Evolutionary conservation across 1,140 invertebrate species (phyloP), one percentile per base, ranked within the genome.

Genomic region (Hormaphis cornu): DNA sequence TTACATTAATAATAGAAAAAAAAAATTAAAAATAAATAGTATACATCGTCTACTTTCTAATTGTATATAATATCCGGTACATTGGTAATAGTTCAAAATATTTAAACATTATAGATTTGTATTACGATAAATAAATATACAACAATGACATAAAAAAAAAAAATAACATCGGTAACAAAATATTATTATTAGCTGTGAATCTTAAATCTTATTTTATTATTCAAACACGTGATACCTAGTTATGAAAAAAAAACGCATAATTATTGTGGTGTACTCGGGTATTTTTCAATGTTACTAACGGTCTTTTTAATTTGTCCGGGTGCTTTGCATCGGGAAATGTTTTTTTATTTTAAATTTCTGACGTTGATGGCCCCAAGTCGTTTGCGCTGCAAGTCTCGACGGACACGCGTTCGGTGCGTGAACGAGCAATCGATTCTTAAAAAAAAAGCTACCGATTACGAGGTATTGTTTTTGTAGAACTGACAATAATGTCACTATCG

Each of bases 111-210:
- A 8, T 40, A 40, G 8, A n/a, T 46, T 46, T 46, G 8, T 46
- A n/a, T 8, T n/a, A 46, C 18, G 18, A 46, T n/a, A 46, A 46
- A 46, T 46, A 4, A 46, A 16, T n/a, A 46, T 12, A 46, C 42
- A 37, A 58, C 33, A 58, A 40, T 5, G 30, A 33, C n/a, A 12
- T 20, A 63, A 3, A 46, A 46, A 63, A 14, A 35, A 50, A 48
- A 46, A 46, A 44, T 28, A 24, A 50, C 18, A 48, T 63, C 16
- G 58, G 37, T 66, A 66, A 66, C 61, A 46, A 66, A 50, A 30
- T 66, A 30, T 35, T 66, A 42, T 28, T 28, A 52, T 52, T 61
- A 66, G 33, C 42, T 48, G 61, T 66, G 42, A 66, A n/a, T n/a
- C 44, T 66, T 24, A 40, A 58, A 56, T 22, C 20, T 56, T 56